Base-by-base conservation (phyloP, 2,888 invertebrate species). In the Eueremaeus valkanovi region DNA sequence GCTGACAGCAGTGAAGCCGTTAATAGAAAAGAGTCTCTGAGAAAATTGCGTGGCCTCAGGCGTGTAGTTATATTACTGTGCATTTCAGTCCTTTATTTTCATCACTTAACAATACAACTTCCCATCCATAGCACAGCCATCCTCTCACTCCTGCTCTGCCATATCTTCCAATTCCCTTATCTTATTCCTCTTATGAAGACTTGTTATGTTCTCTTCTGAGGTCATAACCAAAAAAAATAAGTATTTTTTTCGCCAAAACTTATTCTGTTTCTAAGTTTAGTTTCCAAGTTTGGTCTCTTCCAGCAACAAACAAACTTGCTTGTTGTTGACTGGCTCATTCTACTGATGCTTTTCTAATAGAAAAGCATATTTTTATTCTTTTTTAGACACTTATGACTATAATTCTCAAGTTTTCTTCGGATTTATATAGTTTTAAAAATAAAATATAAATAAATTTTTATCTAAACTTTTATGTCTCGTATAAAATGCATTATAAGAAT, bases 51-150 rank as follows among this genome's bases (percentile, higher is more conserved):
- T 55, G 55, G 27, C 55, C 27, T 55, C 9, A 27, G 55, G 55
- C 27, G 27, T 27, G 3, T 24, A n/a, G 63, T 63, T 63, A 63
- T 31, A 63, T 63, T 31, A 63, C 31, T 33, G 6, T 29, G 29
- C 63, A 63, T 68, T 68, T 68, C 24, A 21, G 5, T 3, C 18
- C 42, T 42, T 68, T 42, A 68, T 68, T 68, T 42, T 42, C 42
- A 42, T 68, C 36, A 36, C 66, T 66, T 36, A 36, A 66, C 68
- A 42, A 42, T 68, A 24, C n/a, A n/a, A n/a, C n/a, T n/a, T n/a
- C n/a, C 31, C 31, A 31, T 61, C 29, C 29, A 21, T 36, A 36
- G 21, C 2, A 55, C 24, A 31, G 33, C 29, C 6, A n/a, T 29
- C 3, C 24, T 8, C 11, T 58, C 31, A 31, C 8, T 63, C 29